phyloP scores from a whole-genome alignment of 2,888 invertebrate genomes.

The Hemaris fuciformis region DNA sequence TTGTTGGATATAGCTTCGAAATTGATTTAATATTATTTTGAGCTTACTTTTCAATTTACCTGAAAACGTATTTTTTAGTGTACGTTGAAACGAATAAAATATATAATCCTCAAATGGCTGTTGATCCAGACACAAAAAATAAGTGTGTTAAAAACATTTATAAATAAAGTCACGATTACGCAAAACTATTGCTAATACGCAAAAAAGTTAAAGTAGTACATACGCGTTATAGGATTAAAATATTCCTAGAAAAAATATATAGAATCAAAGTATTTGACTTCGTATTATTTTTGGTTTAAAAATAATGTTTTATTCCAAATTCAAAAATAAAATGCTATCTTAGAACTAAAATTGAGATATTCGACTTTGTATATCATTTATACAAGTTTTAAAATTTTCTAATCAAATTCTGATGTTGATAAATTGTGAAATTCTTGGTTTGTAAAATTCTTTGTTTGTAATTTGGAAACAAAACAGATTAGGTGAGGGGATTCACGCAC shows the following conservation, averaged over 20 bases:
- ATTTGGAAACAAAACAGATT: constrained; percentile 11
- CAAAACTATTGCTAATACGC: not conserved
- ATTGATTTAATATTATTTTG: not conserved
- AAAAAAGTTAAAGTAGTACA: not conserved
- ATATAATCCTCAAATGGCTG: not conserved
- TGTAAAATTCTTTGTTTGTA: constrained; percentile 7
- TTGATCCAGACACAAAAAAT: not conserved
- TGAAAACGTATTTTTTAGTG: not conserved
- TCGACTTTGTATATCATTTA: not conserved
- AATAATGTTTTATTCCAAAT: too few species aligned
- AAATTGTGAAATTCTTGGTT: constrained; percentile 10
- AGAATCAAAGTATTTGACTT: too few species aligned
- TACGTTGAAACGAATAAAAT: not conserved
- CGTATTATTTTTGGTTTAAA: too few species aligned
- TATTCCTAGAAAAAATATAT: too few species aligned
- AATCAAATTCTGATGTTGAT: constrained; percentile 12
- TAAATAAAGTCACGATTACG: not conserved
- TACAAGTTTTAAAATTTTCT: not conserved
- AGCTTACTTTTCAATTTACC: not conserved
- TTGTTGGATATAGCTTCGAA: constrained; percentile 24
- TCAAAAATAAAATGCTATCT: too few species aligned
- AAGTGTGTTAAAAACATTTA: not conserved
- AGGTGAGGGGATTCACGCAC: not conserved
- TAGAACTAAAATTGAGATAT: too few species aligned
- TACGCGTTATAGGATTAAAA: not conserved